These are phyloP conservation scores for Sphinx pinastri DNA, from an alignment of 2,888 invertebrate genomes.

Conservation along the genomic window DNA sequence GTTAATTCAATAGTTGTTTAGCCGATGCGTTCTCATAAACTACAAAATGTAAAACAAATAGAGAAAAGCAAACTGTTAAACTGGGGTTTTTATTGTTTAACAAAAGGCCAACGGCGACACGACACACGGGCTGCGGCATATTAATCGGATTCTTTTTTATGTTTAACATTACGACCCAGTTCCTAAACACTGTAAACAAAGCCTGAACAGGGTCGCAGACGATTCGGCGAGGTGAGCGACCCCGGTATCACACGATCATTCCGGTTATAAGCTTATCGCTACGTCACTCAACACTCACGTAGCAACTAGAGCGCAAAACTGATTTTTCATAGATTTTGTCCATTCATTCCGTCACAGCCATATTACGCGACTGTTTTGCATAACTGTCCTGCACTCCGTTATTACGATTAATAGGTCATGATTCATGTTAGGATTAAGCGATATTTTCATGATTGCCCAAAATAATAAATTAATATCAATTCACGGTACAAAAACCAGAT, in stretches of 20 bases:
- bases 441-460: background rate
- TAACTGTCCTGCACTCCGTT: background rate
- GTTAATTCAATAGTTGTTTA: conserved; percentile 1
- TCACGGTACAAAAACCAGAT: background rate
- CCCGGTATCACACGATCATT: conserved; percentile 67
- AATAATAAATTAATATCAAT: background rate
- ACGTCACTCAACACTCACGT: conserved; percentile 44
- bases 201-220: conserved; percentile 72
- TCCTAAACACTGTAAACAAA: conserved; percentile 58
- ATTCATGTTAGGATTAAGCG: conserved; percentile 2
- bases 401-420: conserved; percentile 5
- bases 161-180: conserved; percentile 57
- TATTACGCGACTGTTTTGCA: conserved; percentile 19
- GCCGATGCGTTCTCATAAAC: background rate
- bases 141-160: conserved; percentile 30
- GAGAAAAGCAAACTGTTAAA: conserved; percentile 23
- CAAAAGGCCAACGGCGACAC: conserved; percentile 28
- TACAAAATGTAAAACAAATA: conserved; percentile 9
- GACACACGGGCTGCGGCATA: conserved; percentile 27
- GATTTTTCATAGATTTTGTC: conserved; percentile 54
- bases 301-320: conserved; percentile 63
- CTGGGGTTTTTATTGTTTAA: conserved; percentile 25
- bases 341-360: conserved; percentile 17
- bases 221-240: conserved; percentile 75
- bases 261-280: conserved; percentile 67